phyloP scores from a whole-genome alignment of 1,140 invertebrate genomes.

The Polypedilum pembai region DNA sequence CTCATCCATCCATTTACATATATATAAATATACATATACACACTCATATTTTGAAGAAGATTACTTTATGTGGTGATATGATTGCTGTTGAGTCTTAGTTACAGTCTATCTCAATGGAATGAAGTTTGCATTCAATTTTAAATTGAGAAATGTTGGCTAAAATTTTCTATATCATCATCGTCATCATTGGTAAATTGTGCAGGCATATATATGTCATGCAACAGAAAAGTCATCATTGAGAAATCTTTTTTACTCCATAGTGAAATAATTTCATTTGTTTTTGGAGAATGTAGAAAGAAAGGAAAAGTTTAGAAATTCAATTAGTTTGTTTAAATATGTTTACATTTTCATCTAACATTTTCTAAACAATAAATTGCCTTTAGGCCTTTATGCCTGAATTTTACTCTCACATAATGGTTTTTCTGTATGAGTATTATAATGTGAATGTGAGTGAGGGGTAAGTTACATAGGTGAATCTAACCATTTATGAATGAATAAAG shows the following conservation, averaged over 20 bases:
- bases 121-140: too few relatives aligned
- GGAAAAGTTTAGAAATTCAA: constrained; percentile 16
- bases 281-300: background rate
- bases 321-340: constrained; percentile 25
- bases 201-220: background rate
- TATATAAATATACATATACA: background rate
- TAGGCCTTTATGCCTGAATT: background rate
- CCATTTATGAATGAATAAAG: background rate
- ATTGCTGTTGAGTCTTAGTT: background rate
- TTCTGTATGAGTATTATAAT: background rate
- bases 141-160: too few relatives aligned
- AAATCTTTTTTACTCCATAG: background rate
- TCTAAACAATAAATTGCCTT: constrained; percentile 26
- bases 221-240: background rate
- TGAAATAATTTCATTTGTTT: background rate
- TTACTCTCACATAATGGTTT: background rate
- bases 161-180: background rate
- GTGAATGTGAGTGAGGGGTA: background rate
- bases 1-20: background rate
- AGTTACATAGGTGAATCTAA: constrained; percentile 1
- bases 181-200: background rate
- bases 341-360: constrained; percentile 7
- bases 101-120: background rate
- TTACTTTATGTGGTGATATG: background rate
- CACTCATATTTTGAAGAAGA: background rate